phyloP scores from a whole-genome alignment of 2,888 invertebrate genomes.

The Amphimallon solstitiale region DNA sequence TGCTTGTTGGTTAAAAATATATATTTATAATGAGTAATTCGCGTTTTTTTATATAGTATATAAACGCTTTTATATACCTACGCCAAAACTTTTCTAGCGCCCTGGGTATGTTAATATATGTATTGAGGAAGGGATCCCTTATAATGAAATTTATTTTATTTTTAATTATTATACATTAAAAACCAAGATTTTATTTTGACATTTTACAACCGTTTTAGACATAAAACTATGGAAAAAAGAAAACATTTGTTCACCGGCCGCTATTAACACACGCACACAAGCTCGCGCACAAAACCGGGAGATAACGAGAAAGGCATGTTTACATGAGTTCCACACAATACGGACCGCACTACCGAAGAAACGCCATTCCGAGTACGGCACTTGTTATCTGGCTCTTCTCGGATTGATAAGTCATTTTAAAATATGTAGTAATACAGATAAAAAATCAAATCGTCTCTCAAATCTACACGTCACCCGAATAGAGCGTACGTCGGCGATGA shows the following conservation, averaged over 20 bases:
- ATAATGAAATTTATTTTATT: too few relatives aligned
- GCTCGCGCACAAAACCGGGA: conserved; percentile 4
- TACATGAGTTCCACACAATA: conserved; percentile 30
- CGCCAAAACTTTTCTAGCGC: too few relatives aligned
- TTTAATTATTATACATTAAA: too few relatives aligned
- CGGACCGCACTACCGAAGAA: conserved; percentile 28
- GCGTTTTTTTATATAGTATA: too few relatives aligned
- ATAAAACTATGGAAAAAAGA: conserved; percentile 32
- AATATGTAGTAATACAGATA: conserved; percentile 22
- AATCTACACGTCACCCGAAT: conserved; percentile 8
- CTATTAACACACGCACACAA: conserved; percentile 23
- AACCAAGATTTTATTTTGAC: conserved; percentile 16
- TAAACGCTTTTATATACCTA: too few relatives aligned
- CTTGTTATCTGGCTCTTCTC: conserved; percentile 7
- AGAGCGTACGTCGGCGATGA: not conserved
- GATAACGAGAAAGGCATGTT: conserved; percentile 31
- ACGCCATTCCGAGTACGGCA: not conserved
- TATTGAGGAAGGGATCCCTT: too few relatives aligned
- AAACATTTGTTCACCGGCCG: conserved; percentile 24
- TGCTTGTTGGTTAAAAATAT: too few relatives aligned
- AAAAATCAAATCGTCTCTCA: conserved; percentile 21
- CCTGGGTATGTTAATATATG: too few relatives aligned
- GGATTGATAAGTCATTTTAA: conserved; percentile 31
- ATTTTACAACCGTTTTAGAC: conserved; percentile 29
- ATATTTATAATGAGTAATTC: too few relatives aligned